These are phyloP conservation scores for Girardinus metallicus DNA, from an alignment of 2,797 vertebrate species.

Conservation along the genomic window DNA sequence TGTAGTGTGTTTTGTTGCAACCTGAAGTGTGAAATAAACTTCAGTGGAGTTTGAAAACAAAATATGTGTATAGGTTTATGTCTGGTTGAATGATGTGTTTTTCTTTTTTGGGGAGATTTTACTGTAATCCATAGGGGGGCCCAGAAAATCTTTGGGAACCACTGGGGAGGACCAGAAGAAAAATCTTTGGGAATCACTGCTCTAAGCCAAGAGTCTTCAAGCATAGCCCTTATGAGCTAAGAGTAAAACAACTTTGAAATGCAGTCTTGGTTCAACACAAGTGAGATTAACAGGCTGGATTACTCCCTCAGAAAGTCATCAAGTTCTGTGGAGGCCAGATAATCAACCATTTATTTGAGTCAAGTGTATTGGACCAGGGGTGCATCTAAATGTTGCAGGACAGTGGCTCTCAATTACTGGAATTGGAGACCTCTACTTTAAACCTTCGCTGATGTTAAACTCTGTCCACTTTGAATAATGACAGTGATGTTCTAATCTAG, in stretches of 20 bases:
- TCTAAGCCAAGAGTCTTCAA: not conserved
- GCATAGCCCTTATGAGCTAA: not conserved
- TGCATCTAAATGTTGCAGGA: too few species aligned
- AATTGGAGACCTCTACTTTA: not conserved
- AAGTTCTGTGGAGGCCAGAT: not conserved
- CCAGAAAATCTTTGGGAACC: too few species aligned
- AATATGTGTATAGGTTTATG: too few species aligned
- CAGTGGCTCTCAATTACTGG: too few species aligned
- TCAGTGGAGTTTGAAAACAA: too few species aligned
- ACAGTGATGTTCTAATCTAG: not conserved
- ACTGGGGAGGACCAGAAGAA: too few species aligned
- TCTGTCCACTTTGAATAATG: not conserved
- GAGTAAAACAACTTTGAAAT: not conserved
- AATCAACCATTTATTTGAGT: not conserved
- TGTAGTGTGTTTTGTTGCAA: too few species aligned
- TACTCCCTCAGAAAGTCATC: not conserved
- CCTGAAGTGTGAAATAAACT: too few species aligned
- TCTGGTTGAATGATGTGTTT: too few species aligned
- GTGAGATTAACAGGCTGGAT: not conserved
- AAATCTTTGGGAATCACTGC: too few species aligned
- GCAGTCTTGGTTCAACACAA: not conserved
- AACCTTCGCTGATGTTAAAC: not conserved
- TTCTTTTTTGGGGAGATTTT: too few species aligned
- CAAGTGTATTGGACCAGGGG: not conserved
- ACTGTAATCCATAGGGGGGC: too few species aligned